These are phyloP conservation scores for Latrodectus geometricus DNA, from an alignment of 1,140 invertebrate genomes.

Conservation along the genomic window DNA sequence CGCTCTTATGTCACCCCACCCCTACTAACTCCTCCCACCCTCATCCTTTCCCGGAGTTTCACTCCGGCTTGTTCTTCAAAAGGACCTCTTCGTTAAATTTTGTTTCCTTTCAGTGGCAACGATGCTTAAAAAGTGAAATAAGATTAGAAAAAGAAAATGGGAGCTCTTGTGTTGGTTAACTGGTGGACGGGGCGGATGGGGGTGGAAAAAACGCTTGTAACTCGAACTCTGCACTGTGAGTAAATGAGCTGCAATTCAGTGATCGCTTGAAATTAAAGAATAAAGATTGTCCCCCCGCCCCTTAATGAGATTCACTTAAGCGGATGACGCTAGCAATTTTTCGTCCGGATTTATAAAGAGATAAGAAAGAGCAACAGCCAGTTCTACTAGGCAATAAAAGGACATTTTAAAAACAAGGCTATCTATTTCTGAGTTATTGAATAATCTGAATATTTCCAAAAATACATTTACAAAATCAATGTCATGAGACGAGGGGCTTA, in stretches of 20 bases:
- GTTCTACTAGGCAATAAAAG: neutral
- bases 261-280: constrained; percentile 43
- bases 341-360: neutral
- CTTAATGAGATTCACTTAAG: constrained; percentile 28
- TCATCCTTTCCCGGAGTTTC: neutral
- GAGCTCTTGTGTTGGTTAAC: neutral
- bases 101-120: constrained; percentile 51
- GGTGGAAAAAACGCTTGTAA: constrained; percentile 16
- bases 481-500: no score
- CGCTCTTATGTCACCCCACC: constrained; percentile 5
- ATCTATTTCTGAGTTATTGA: no score
- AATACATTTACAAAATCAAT: no score
- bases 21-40: neutral
- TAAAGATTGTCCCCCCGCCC: constrained; percentile 28
- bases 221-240: constrained; percentile 16
- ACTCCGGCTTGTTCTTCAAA: constrained; percentile 13
- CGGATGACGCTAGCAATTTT: constrained; percentile 40
- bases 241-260: constrained; percentile 45
- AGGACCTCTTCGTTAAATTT: constrained; percentile 50
- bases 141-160: constrained; percentile 30
- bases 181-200: neutral
- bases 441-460: no score
- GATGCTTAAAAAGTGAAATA: constrained; percentile 41
- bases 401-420: constrained; percentile 24
- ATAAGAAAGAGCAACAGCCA: neutral